phyloP scores from a whole-genome alignment of 2,797 vertebrate genomes.

The Mionectes olivaceus region DNA sequence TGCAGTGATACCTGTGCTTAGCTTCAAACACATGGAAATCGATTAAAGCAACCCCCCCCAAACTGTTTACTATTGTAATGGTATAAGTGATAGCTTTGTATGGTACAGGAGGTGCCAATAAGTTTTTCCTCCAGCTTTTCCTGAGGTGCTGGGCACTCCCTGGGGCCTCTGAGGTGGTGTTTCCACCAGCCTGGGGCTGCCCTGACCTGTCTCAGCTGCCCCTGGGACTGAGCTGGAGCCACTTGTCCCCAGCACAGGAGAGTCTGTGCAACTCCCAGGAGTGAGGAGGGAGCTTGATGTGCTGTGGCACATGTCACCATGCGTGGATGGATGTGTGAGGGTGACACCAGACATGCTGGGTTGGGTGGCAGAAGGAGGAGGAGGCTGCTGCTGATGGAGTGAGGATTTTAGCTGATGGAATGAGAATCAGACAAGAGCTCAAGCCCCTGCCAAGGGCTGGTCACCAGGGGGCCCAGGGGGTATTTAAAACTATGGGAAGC shows the following conservation, averaged over 20 bases:
- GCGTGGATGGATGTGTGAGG: background rate
- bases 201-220: background rate
- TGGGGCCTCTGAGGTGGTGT: background rate
- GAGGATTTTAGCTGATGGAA: accelerated
- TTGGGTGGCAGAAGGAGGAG: background rate
- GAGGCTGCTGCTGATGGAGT: accelerated
- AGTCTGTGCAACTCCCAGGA: accelerated
- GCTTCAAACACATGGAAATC: background rate
- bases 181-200: background rate
- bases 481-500: accelerated
- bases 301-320: accelerated
- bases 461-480: accelerated
- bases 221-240: background rate
- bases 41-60: accelerated
- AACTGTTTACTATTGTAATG: background rate
- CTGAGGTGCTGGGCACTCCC: accelerated
- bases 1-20: background rate
- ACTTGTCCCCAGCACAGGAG: background rate
- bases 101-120: accelerated
- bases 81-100: background rate
- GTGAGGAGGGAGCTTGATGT: background rate
- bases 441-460: background rate
- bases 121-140: background rate
- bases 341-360: accelerated
- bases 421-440: background rate